Conservation (phyloP, 2,113 vertebrate genomes). For the Chiloscyllium plagiosum region DNA sequence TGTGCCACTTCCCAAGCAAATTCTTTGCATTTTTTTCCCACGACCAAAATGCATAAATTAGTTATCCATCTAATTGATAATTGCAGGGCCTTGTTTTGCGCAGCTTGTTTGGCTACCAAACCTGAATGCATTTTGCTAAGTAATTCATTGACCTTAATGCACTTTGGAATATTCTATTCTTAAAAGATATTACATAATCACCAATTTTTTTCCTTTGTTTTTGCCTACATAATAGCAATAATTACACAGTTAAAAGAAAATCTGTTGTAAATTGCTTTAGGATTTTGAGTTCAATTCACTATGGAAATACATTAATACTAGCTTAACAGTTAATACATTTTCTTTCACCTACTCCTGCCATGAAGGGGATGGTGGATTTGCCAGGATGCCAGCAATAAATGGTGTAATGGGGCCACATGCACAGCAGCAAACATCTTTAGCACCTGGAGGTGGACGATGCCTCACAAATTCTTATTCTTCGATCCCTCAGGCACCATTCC, state of each 20-base stretch:
- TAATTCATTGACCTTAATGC: neutral
- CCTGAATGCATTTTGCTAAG: neutral
- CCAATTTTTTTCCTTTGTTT: neutral
- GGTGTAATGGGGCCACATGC: slow-evolving; percentile 71
- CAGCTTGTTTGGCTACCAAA: neutral
- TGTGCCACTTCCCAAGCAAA: neutral
- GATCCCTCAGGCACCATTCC: slow-evolving; percentile 63
- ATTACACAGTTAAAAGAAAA: neutral
- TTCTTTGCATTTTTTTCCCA: neutral
- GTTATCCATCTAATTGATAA: neutral
- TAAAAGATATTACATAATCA: neutral
- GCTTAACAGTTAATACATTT: neutral
- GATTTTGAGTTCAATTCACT: neutral
- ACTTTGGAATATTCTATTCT: neutral
- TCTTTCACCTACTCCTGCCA: slow-evolving; percentile 13
- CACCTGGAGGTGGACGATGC: slow-evolving; percentile 55
- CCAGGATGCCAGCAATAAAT: slow-evolving; percentile 77
- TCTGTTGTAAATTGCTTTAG: neutral
- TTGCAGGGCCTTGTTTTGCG: neutral
- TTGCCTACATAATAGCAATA: neutral
- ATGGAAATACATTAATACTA: neutral
- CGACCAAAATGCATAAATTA: neutral
- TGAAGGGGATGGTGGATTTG: slow-evolving; percentile 68
- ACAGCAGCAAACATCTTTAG: slow-evolving; percentile 60
- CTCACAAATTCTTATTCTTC: slow-evolving; percentile 63